phyloP scores from a whole-genome alignment of 2,797 vertebrate species.

The Microtus agrestis region DNA sequence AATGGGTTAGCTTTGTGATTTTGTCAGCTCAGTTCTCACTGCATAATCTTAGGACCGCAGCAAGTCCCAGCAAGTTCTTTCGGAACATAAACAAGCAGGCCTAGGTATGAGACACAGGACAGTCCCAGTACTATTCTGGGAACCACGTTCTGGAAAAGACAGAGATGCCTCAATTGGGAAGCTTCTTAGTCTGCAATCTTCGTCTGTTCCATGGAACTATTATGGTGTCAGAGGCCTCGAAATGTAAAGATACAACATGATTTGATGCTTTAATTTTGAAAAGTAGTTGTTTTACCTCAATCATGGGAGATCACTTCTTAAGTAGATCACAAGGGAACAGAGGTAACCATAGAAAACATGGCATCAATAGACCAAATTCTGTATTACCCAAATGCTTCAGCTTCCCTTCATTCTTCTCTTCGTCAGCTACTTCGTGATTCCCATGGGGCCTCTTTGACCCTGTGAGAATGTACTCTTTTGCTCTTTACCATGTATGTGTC shows the following conservation, averaged over 20 bases:
- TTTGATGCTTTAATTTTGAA: conserved; percentile 17
- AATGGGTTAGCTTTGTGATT: no score
- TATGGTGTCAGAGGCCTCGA: background rate
- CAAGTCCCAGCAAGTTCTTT: no score
- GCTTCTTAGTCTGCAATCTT: background rate
- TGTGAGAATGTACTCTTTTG: background rate
- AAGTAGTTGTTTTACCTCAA: conserved; percentile 26
- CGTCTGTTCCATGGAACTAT: background rate
- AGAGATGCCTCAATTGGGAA: background rate
- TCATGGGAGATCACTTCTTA: background rate
- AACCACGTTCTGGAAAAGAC: background rate
- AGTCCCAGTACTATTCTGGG: background rate
- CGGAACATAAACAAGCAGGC: background rate
- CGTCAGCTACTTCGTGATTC: background rate
- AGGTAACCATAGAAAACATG: background rate
- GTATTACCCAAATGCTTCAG: background rate
- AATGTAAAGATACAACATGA: background rate
- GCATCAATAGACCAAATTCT: background rate
- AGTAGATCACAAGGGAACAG: background rate
- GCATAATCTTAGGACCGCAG: no score
- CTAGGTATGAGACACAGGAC: background rate
- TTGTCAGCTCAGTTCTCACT: no score
- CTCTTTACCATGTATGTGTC: background rate
- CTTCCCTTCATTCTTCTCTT: background rate
- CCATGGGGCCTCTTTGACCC: background rate